Evolutionary conservation across 2,113 vertebrate species (phyloP), one percentile per base, ranked within the genome.

Genomic region (Scalopus aquaticus): DNA sequence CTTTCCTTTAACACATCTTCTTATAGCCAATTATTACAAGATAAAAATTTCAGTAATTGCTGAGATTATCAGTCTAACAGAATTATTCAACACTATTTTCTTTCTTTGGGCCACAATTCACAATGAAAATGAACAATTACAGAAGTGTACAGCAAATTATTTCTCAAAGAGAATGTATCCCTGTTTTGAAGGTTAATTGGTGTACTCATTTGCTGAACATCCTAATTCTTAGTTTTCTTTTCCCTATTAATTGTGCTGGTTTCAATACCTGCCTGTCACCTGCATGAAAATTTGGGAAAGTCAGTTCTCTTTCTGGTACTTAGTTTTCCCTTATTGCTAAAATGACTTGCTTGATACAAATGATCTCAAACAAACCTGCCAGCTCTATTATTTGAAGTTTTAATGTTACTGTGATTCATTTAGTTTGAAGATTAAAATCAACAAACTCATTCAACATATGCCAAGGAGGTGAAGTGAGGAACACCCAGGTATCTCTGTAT

Each of bases 311-410:
- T 87, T 90, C 60, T 84, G 26, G 12, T 76, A 73, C 81, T 90
- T 62, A 44, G 16, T 79, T 94, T 95, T 84, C n/a, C 54, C 26
- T 95, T 39, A 87, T 94, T 39, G 85, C 24, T 54, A 74, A 73
- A 83, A 87, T 35, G 35, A 92, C 74, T 78, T 90, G 76, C 76
- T 92, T 88, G 54, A 39, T 80, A 32, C 72, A 88, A 90, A 88
- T 90, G 60, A 90, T 90, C 60, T 32, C 77, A 74, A 74, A 83
- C 16, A 30, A 82, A 89, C 54, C 17, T 83, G 58, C n/a, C 35
- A 90, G 65, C 30, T 88, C 84, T 76, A 49, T 80, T 83, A 92
- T 88, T 87, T 79, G 72, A 95, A 81, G 67, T 84, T 79, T 77
- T 32, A 60, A 51, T 44, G 73, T 77, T 82, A 73, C 84, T 90